These are phyloP conservation scores for Leptarthrus brevirostris DNA, from an alignment of 2,888 invertebrate species.

Conservation along the genomic window DNA sequence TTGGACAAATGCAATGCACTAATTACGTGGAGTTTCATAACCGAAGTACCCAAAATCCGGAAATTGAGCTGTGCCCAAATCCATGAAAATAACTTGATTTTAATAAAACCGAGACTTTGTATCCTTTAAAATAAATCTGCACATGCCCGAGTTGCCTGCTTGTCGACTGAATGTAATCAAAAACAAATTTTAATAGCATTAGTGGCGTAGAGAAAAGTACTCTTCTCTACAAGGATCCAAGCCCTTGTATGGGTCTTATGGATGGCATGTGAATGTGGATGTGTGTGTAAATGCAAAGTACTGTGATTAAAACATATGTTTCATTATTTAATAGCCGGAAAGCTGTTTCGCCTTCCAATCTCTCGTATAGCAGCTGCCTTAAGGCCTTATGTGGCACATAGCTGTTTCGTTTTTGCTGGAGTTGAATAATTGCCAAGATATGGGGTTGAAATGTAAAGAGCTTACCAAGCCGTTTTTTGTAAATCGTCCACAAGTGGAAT, in stretches of 20 bases:
- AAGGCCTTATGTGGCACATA: slow-evolving; percentile 12
- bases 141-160: background rate
- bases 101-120: background rate
- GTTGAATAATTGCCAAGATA: slow-evolving; percentile 38
- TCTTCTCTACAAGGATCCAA: background rate
- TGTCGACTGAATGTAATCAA: slow-evolving; percentile 32
- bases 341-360: slow-evolving; percentile 3
- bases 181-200: slow-evolving; percentile 42
- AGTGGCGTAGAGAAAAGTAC: slow-evolving; percentile 5
- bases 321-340: slow-evolving; percentile 41
- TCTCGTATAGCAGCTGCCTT: slow-evolving; percentile 3
- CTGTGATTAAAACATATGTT: slow-evolving; percentile 42
- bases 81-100: slow-evolving; percentile 3
- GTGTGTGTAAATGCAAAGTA: slow-evolving; percentile 6
- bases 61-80: background rate
- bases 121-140: background rate
- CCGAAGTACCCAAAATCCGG: background rate
- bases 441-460: slow-evolving; percentile 30
- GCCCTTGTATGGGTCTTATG: no score
- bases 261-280: background rate
- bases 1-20: background rate
- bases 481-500: slow-evolving; percentile 5
- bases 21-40: background rate
- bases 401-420: slow-evolving; percentile 18
- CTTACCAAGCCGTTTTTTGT: slow-evolving; percentile 9